These are phyloP conservation scores for Dendropsophus ebraccatus DNA, from an alignment of 2,113 vertebrate species.

Conservation along the genomic window DNA sequence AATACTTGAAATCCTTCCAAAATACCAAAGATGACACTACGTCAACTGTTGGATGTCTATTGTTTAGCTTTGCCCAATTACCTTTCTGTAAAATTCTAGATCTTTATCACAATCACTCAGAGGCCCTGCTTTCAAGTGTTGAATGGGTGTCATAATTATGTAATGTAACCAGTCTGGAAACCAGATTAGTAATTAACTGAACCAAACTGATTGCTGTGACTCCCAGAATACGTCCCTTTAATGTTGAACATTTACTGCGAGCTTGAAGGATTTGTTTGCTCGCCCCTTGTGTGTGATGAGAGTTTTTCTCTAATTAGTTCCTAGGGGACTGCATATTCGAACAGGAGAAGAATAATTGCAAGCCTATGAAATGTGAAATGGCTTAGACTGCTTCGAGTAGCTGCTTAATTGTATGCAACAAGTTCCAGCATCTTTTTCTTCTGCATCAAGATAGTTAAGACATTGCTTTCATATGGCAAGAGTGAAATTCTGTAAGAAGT, in stretches of 20 bases:
- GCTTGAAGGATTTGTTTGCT: slow-evolving; percentile 92
- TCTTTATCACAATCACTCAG: slow-evolving; percentile 68
- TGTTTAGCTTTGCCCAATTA: slow-evolving; percentile 63
- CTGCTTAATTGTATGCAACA: slow-evolving; percentile 85
- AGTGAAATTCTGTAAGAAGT: slow-evolving; percentile 49
- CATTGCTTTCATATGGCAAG: slow-evolving; percentile 79
- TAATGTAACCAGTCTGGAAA: slow-evolving; percentile 78
- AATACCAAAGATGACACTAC: slow-evolving; percentile 53
- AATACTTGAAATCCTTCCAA: slow-evolving; percentile 52
- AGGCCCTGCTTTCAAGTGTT: slow-evolving; percentile 75
- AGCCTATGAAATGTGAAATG: slow-evolving; percentile 87
- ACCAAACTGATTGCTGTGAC: slow-evolving; percentile 84
- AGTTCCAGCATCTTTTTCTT: slow-evolving; percentile 83
- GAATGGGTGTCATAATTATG: slow-evolving; percentile 84
- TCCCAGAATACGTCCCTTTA: slow-evolving; percentile 82
- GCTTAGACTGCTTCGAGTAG: slow-evolving; percentile 80
- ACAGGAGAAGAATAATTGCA: slow-evolving; percentile 89
- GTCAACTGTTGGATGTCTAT: slow-evolving; percentile 55
- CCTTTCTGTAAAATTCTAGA: slow-evolving; percentile 65
- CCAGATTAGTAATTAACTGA: slow-evolving; percentile 87
- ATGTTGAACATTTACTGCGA: slow-evolving; percentile 89
- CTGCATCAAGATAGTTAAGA: slow-evolving; percentile 80
- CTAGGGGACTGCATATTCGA: slow-evolving; percentile 85
- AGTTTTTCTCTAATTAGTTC: slow-evolving; percentile 89
- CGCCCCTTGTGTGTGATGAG: slow-evolving; percentile 85